Conservation (phyloP, 1,140 invertebrate genomes). For the Bemisia tabaci region DNA sequence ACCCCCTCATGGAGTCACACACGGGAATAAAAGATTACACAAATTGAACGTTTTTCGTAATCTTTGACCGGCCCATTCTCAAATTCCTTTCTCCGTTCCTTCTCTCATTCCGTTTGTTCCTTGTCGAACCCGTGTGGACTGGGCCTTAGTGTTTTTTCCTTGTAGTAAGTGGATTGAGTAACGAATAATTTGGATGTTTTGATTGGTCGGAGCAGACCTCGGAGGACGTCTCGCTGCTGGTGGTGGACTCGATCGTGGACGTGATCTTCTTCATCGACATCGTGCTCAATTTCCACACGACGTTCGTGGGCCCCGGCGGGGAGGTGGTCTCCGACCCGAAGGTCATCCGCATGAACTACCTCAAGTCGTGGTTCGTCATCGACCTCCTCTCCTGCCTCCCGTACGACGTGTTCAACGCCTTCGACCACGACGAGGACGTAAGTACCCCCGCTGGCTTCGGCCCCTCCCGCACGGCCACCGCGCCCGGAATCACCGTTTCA, state of each 20-base stretch:
- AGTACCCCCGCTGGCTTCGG: no score
- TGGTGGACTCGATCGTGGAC: conserved; percentile 97
- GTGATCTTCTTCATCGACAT: conserved; percentile 99
- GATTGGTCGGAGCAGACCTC: no score
- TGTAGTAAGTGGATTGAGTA: no score
- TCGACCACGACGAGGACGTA: conserved; percentile 97
- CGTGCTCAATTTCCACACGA: conserved; percentile 99
- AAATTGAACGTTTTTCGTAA: no score
- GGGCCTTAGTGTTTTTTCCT: no score
- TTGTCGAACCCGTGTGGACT: no score
- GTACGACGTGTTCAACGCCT: conserved; percentile 99
- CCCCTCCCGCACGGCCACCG: neutral
- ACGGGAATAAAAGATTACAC: no score
- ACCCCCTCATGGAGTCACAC: no score
- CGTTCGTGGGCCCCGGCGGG: conserved; percentile 95
- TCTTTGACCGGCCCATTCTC: no score
- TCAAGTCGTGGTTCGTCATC: conserved; percentile 99
- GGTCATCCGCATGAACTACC: conserved; percentile 95
- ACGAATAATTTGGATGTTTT: no score
- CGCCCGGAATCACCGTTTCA: neutral
- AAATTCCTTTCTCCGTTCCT: no score
- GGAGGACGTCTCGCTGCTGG: conserved; percentile 91
- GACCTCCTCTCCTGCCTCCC: conserved; percentile 97
- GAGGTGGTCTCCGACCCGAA: conserved; percentile 97
- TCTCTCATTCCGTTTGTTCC: no score